Base-by-base conservation (phyloP, 2,113 vertebrate species). In the Carassius gibelio region DNA sequence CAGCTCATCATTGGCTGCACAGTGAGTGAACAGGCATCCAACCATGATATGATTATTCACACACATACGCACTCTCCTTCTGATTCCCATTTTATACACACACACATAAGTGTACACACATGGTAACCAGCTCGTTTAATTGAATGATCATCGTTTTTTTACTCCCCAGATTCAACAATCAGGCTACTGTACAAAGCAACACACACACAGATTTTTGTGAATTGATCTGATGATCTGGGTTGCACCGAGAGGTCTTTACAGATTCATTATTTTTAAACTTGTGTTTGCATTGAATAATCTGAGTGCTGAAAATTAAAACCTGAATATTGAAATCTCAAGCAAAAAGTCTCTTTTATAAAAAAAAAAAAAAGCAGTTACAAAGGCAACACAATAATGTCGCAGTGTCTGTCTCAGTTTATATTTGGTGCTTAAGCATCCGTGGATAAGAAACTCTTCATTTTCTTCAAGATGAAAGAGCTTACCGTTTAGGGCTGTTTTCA, bases 1-100 rank as follows among this genome's bases (percentile, higher is more conserved):
- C 85, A 86, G 82, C 75, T 84, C 85, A 86, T 86, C 85, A 84
- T 75, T 57, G 74, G 34, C 81, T 42, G n/a, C 82, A 81, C 85
- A 86, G 72, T 71, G 69, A 86, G 68, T 83, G 74, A 85, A 88
- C 75, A 81, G 78, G 84, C 85, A 87, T 52, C 62, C 52, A 78
- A 80, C 74, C 80, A 52, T 86, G 81, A 76, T 86, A 82, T 62
- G 30, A 81, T 81, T 71, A 64, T 66, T 72, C 34, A 19, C 50
- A 78, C 48, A 66, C 45, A 42, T 42, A 50, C 57, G 76, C 71
- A 45, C 15, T 34, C 71, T 57, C 13, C 23, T 6, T 68, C 21
- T 55, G 26, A 57, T 34, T 52, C 45, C 62, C 68, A 59, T 59
- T 72, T 19, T 69, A 85, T 57, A 77, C 72, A 85, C 87, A 87